Conservation (phyloP, 2,797 vertebrate genomes). For the Saxicola maurus region DNA sequence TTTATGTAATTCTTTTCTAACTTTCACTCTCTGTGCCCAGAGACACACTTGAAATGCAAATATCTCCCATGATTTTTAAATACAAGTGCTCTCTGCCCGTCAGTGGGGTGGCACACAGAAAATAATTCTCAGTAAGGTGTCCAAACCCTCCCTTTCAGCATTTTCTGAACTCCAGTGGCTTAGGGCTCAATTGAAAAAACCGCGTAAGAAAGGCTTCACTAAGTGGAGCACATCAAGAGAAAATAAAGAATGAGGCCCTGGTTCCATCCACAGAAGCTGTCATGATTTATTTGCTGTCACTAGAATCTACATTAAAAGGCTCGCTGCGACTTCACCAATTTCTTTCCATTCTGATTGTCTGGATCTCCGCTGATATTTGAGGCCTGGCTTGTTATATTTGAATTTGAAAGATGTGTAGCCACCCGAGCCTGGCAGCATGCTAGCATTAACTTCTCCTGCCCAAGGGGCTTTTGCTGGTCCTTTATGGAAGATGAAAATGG, state of each 20-base stretch:
- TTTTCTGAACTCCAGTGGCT: neutral
- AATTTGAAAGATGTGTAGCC: constrained; percentile 31
- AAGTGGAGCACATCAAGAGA: constrained; percentile 14
- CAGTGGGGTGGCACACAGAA: neutral
- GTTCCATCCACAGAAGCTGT: constrained; percentile 18
- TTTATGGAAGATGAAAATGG: constrained; percentile 40
- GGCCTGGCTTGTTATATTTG: constrained; percentile 30
- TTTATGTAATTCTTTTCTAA: neutral
- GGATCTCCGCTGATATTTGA: constrained; percentile 9
- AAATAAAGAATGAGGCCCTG: constrained; percentile 22
- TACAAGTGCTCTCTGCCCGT: neutral
- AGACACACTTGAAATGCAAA: neutral
- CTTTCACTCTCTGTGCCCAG: neutral
- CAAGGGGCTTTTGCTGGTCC: neutral
- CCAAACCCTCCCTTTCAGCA: neutral
- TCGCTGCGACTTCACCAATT: neutral
- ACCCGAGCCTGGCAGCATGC: neutral
- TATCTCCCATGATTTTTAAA: neutral
- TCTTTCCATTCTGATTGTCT: constrained; percentile 15
- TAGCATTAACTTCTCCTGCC: constrained; percentile 6
- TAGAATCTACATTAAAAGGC: constrained; percentile 38
- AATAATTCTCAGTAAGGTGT: neutral
- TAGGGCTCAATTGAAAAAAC: constrained; percentile 4
- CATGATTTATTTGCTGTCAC: constrained; percentile 43
- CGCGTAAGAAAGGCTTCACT: neutral